Evolutionary conservation across 2,888 invertebrate species (phyloP).

Genomic region (Tillus elongatus): DNA sequence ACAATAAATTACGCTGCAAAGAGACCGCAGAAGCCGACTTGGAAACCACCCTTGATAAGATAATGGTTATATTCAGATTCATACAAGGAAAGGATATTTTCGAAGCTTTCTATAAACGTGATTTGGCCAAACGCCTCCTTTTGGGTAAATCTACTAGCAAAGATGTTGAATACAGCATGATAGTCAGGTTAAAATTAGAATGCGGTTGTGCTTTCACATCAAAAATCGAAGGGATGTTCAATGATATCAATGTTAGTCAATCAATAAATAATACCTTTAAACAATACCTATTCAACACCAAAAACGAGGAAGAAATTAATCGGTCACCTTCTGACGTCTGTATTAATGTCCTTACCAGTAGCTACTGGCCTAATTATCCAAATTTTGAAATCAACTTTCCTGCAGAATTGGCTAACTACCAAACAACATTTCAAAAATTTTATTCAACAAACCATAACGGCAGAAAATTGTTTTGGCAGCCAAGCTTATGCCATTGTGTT

Average conservation of each 20-base stretch:
- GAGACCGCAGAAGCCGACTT: slow-evolving; percentile 94
- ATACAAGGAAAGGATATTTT: slow-evolving; percentile 99
- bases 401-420: slow-evolving; percentile 75
- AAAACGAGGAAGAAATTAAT: slow-evolving; percentile 18
- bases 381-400: slow-evolving; percentile 83
- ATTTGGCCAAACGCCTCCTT: slow-evolving; percentile 87
- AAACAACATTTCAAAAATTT: slow-evolving; percentile 90
- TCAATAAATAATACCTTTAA: slow-evolving; percentile 91
- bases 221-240: slow-evolving; percentile 98
- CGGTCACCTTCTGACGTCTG: slow-evolving; percentile 64
- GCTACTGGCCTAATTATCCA: slow-evolving; percentile 96
- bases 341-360: slow-evolving; percentile 92
- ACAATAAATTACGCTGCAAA: slow-evolving; percentile 86
- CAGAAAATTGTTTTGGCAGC: slow-evolving; percentile 95
- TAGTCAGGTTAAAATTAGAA: slow-evolving; percentile 94
- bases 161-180: slow-evolving; percentile 97
- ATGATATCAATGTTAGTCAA: slow-evolving; percentile 95
- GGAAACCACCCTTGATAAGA: slow-evolving; percentile 87
- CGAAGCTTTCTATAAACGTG: slow-evolving; percentile 98
- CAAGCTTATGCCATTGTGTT: slow-evolving; percentile 89
- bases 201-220: slow-evolving; percentile 97
- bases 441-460: slow-evolving; percentile 94
- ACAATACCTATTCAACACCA: slow-evolving; percentile 47
- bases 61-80: slow-evolving; percentile 95
- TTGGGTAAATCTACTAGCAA: slow-evolving; percentile 96